Base-by-base conservation (phyloP, 2,888 invertebrate species). In the Torymus texanus region DNA sequence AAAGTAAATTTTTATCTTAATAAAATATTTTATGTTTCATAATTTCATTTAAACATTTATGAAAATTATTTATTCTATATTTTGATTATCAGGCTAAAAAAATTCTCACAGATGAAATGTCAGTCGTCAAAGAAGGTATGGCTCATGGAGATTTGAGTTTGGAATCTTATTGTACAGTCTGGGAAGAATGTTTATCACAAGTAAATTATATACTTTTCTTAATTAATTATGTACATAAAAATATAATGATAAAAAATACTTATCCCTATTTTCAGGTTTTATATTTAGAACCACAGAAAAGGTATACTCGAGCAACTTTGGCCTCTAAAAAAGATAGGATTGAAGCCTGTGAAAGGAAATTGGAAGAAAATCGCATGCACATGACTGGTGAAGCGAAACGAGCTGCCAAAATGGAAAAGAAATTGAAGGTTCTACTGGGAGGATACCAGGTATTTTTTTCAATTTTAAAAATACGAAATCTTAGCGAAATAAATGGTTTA, bases 371-470 rank as follows among this genome's bases (percentile, higher is more conserved):
- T 90, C 93, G 98, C 83, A 94, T 94, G 79, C 98, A 98, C 90
- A 99, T 99, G 99, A 96, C 97, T 0, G 95, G 95, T 83, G 97
- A 99, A 91, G 98, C 99, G 0, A 99, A 98, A 91, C 94, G 95
- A 78, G 98, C 99, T 71, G 97, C 97, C 0, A 99, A 98, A 91
- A 95, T 98, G 93, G 99, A 99, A 90, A 99, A 98, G 91, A 99
- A 98, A 91, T 91, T 99, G 41, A 95, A 98, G 91, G 96, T 99
- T 77, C 92, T 99, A n/a, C 95, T 98, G 4, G 98, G 96, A 11
- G 97, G 97, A 11, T 97, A 97, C 91, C 96, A 96, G 91, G 94
- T 93, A 84, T 81, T 82, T 51, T 10, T 21, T 41, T 41, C 41
- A 41, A 18, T 3, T 53, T 41, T 21, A 55, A 21, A 11, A 61